These are phyloP conservation scores for Physocephala rufipes DNA, from an alignment of 2,888 invertebrate genomes.

Conservation along the genomic window DNA sequence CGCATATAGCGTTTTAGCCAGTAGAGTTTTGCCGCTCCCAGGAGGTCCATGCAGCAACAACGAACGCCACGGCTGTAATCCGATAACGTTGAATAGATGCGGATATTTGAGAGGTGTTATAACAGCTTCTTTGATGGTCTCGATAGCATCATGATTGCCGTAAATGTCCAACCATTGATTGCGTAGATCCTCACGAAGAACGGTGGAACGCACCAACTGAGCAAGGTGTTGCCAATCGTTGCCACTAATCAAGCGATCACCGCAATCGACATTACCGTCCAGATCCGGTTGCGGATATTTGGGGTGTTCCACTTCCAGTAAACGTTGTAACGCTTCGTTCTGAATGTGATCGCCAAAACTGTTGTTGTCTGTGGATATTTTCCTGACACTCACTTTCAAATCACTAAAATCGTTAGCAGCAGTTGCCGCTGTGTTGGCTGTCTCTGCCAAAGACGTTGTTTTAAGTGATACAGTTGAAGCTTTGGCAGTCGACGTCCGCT, in stretches of 20 bases:
- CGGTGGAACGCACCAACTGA: slow-evolving; percentile 66
- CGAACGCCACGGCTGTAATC: slow-evolving; percentile 85
- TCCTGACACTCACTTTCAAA: slow-evolving; percentile 52
- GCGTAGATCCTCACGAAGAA: slow-evolving; percentile 68
- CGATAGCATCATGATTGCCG: slow-evolving; percentile 79
- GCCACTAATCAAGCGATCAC: slow-evolving; percentile 50
- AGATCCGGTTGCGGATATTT: slow-evolving; percentile 37
- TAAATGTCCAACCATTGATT: slow-evolving; percentile 84
- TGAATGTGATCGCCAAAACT: slow-evolving; percentile 1
- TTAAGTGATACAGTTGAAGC: slow-evolving; percentile 1
- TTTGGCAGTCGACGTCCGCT: slow-evolving; percentile 11
- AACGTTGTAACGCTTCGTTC: slow-evolving; percentile 32
- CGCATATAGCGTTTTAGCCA: slow-evolving; percentile 88
- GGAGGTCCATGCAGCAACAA: slow-evolving; percentile 73
- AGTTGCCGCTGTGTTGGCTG: background rate
- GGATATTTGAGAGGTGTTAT: slow-evolving; percentile 82
- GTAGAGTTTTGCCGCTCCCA: slow-evolving; percentile 83
- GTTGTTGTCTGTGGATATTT: slow-evolving; percentile 46
- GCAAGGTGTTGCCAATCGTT: slow-evolving; percentile 59
- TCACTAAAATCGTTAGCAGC: slow-evolving; percentile 41
- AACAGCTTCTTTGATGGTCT: slow-evolving; percentile 84
- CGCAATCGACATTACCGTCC: slow-evolving; percentile 41
- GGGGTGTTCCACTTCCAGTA: slow-evolving; percentile 55
- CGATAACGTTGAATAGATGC: slow-evolving; percentile 73
- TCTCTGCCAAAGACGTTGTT: background rate